phyloP scores from a whole-genome alignment of 2,797 vertebrate species.

The Aldrovandia affinis region DNA sequence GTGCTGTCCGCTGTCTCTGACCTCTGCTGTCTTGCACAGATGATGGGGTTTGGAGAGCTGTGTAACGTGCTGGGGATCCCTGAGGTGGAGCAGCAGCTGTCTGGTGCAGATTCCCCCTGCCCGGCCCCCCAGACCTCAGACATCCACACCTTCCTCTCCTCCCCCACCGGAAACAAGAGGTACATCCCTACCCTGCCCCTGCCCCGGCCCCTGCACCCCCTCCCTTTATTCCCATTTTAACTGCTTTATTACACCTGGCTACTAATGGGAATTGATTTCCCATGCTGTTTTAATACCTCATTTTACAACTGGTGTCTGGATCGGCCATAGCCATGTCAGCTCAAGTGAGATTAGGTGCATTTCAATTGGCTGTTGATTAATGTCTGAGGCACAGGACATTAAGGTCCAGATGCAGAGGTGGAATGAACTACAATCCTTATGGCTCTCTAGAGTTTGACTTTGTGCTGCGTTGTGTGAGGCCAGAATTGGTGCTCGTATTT shows the following conservation, averaged over 20 bases:
- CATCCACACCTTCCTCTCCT: conserved; percentile 87
- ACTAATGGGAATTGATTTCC: background rate
- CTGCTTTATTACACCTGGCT: background rate
- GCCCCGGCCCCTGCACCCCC: background rate
- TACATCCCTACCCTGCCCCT: conserved; percentile 36
- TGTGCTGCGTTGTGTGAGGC: background rate
- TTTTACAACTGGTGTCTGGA: background rate
- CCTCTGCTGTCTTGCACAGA: conserved; percentile 60
- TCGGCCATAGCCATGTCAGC: background rate
- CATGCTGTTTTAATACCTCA: background rate
- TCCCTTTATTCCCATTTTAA: background rate
- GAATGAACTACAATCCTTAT: background rate
- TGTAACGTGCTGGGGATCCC: conserved; percentile 86
- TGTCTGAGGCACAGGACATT: background rate
- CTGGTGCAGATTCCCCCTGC: conserved; percentile 64
- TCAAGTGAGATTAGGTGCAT: background rate
- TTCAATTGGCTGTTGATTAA: background rate
- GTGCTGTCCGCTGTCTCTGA: background rate
- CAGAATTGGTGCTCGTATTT: background rate
- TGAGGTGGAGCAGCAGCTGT: conserved; percentile 70
- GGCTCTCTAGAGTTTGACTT: background rate
- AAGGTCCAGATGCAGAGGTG: background rate
- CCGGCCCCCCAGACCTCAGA: conserved; percentile 74
- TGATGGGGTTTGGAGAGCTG: conserved; percentile 88
- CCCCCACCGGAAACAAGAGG: conserved; percentile 89